Base-by-base conservation (phyloP, 2,888 invertebrate species). In the Drosophila subsilvestris region DNA sequence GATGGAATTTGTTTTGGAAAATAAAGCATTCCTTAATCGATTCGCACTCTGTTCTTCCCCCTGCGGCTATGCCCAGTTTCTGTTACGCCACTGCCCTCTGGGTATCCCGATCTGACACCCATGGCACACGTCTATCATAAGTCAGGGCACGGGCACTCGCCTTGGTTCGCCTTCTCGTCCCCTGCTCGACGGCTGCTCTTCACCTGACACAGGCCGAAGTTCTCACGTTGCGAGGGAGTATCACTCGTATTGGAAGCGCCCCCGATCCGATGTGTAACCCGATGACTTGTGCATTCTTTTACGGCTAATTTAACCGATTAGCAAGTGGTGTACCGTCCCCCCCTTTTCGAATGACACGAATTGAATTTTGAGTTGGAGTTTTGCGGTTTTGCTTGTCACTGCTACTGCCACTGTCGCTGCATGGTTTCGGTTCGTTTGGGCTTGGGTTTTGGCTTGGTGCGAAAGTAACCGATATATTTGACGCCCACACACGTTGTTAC, bases 251-350 rank as follows among this genome's bases (percentile, higher is more conserved):
- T 32, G 32, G 32, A 32, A 32, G 29, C 29, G 32, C 29, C 37
- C 37, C n/a, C 29, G 47, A 22, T 25, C 42, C 42, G 22, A 48
- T 63, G 45, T 50, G 88, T 74, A 87, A 87, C 78, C 72, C 75
- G 83, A 84, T 79, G 67, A 66, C 71, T 75, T 74, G 72, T 78
- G 75, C 74, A 86, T 86, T 84, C 85, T 85, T 87, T 89, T 70
- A 88, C 61, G 88, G 85, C 86, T 88, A 88, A 88, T 88, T 88
- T 88, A 89, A 88, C 86, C 88, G 88, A 88, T 88, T 88, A 88
- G 81, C 83, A 77, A 72, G 63, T 74, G 37, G 37, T 75, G 79
- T 73, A n/a, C 83, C 69, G 44, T 43, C 14, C 37, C 69, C 47
- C 47, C 37, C 37, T 14, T 14, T 14, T 37, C 2, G 7, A 37